Evolutionary conservation across 2,888 invertebrate species (phyloP), one percentile per base, ranked within the genome.

Genomic region (Zonitis immaculata): DNA sequence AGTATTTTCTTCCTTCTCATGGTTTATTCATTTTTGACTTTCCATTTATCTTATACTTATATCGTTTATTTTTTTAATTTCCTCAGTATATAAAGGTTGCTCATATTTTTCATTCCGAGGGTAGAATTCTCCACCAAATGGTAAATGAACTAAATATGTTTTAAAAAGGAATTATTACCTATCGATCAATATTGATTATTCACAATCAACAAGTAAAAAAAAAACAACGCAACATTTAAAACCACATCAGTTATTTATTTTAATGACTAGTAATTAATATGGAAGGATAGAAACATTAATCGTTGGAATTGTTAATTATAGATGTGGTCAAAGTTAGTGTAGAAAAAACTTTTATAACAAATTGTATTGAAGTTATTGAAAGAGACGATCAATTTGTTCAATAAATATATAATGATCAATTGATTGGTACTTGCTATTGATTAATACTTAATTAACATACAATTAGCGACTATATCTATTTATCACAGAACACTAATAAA

Each of bases 221-320:
- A 9, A 39, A 39, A 39, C 11, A 39, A 16, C 1, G 1, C 1
- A 39, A 9, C 39, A 39, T 8, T 20, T 39, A 4, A 30, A 22
- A 43, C 35, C 26, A 45, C 28, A 49, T 54, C 53, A 39, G 47
- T 49, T 49, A 53, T 50, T 53, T 30, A 39, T 47, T 45, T n/a
- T 53, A 53, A 53, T 42, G 32, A 45, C 49, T 53, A 49, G 49
- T 45, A 53, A 53, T 49, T 45, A 47, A 49, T 53, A 53, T 45
- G 32, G 44, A 49, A 49, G 49, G 42, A 53, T 39, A 9, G 39
- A 39, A 42, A 49, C 53, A 49, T 53, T 53, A 53, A 53, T 53
- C 49, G 49, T 49, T 39, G n/a, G 22, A 22, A 22, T 45, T 46
- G 27, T 53, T 49, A 53, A 53, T 53, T 49, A 49, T 27, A 28